Conservation (phyloP, 1,140 invertebrate genomes). For the Diuraphis noxia region DNA sequence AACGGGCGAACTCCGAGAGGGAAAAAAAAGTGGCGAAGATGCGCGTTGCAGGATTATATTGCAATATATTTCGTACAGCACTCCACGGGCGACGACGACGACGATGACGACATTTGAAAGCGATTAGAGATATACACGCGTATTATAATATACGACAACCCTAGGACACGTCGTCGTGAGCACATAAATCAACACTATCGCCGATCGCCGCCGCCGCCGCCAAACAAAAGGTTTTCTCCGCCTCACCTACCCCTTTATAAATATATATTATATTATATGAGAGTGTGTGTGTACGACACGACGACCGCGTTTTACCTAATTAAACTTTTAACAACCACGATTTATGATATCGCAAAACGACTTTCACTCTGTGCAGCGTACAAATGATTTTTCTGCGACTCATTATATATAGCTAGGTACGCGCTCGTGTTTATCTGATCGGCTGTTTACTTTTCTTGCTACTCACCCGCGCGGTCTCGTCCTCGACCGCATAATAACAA, state of each 20-base stretch:
- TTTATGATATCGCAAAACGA: slow-evolving; percentile 36
- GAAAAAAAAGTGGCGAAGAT: background rate
- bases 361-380: slow-evolving; percentile 31
- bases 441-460: slow-evolving; percentile 14
- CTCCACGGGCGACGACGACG: background rate
- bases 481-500: background rate
- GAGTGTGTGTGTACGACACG: background rate
- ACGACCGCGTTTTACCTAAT: slow-evolving; percentile 50
- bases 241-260: background rate
- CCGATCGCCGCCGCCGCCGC: slow-evolving; percentile 35
- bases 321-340: slow-evolving; percentile 52
- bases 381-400: slow-evolving; percentile 49
- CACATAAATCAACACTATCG: slow-evolving; percentile 51
- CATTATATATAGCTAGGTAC: slow-evolving; percentile 2
- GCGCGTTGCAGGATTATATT: background rate
- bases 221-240: background rate
- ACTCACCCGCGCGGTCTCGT: background rate
- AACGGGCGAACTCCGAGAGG: background rate
- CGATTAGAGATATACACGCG: slow-evolving; percentile 22
- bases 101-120: slow-evolving; percentile 31
- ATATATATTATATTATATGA: background rate
- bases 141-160: slow-evolving; percentile 24
- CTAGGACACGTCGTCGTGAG: slow-evolving; percentile 35
- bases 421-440: slow-evolving; percentile 17
- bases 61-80: background rate